Evolutionary conservation across 2,797 vertebrate genomes (phyloP).

Genomic region (Coregonus suidteri): DNA sequence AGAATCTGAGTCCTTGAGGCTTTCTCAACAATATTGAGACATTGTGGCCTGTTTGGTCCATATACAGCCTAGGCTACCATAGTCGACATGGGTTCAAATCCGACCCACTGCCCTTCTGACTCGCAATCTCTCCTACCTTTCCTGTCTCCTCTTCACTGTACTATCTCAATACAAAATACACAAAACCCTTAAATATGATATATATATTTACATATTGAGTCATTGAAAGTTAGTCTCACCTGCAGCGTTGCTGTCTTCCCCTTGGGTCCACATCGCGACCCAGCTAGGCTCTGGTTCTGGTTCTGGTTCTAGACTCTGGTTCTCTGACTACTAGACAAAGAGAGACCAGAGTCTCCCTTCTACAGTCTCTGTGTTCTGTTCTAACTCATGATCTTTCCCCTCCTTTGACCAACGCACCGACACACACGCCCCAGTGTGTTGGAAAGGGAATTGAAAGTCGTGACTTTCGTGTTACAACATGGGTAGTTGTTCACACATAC

Average conservation of each 20-base stretch:
- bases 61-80: too few species aligned
- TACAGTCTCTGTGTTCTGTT: not conserved
- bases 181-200: not conserved
- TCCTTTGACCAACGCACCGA: not conserved
- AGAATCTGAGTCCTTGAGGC: not conserved
- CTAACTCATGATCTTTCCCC: not conserved
- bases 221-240: constrained; percentile 49
- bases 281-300: not conserved
- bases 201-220: not conserved
- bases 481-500: not conserved
- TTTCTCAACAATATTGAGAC: too few species aligned
- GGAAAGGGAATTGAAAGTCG: constrained; percentile 36
- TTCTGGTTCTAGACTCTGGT: not conserved
- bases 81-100: too few species aligned
- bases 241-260: constrained; percentile 34
- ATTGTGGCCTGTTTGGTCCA: too few species aligned
- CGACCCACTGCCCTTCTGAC: not conserved
- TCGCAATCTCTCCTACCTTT: too few species aligned
- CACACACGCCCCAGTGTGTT: not conserved
- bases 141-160: too few species aligned
- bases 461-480: not conserved
- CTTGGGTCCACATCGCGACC: constrained; percentile 57
- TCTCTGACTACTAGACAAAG: not conserved
- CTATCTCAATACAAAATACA: not conserved
- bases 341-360: not conserved